These are phyloP conservation scores for Aphelinus atriplicis DNA, from an alignment of 1,140 invertebrate genomes.

Conservation along the genomic window DNA sequence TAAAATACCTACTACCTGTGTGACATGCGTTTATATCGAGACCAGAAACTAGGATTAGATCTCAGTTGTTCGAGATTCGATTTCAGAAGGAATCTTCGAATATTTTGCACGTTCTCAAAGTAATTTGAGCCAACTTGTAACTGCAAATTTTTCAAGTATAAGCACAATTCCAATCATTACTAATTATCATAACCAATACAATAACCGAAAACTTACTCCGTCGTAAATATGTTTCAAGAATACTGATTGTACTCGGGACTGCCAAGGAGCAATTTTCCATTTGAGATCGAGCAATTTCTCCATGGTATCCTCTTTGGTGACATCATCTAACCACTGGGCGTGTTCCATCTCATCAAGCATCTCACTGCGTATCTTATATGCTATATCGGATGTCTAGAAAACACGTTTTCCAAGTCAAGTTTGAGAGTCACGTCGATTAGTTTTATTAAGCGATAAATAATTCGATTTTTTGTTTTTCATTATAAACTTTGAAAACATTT, in stretches of 20 bases:
- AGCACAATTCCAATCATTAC: neutral
- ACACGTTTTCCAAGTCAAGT: too few relatives aligned
- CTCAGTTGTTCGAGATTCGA: neutral
- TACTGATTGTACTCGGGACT: neutral
- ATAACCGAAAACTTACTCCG: neutral
- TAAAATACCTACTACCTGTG: too few relatives aligned
- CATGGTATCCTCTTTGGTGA: neutral
- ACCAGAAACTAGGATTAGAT: neutral
- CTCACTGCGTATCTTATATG: neutral
- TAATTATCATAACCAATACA: neutral
- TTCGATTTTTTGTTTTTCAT: too few relatives aligned
- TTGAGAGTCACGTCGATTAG: too few relatives aligned
- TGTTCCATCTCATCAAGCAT: slow-evolving; percentile 20
- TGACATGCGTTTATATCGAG: too few relatives aligned
- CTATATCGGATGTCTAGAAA: neutral
- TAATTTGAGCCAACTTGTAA: neutral
- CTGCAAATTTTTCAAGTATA: neutral
- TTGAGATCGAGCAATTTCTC: slow-evolving; percentile 9
- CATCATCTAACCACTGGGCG: slow-evolving; percentile 12
- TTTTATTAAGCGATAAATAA: too few relatives aligned
- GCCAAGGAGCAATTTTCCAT: neutral
- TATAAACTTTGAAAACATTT: too few relatives aligned
- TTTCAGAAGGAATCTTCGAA: neutral
- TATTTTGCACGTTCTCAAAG: slow-evolving; percentile 3
- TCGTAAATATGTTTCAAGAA: slow-evolving; percentile 3